Percentiles rank a stretch among this genome's conserved stretches.
Conservation (phyloP, 1,140 invertebrate genomes). For the Liolophura sinensis region DNA sequence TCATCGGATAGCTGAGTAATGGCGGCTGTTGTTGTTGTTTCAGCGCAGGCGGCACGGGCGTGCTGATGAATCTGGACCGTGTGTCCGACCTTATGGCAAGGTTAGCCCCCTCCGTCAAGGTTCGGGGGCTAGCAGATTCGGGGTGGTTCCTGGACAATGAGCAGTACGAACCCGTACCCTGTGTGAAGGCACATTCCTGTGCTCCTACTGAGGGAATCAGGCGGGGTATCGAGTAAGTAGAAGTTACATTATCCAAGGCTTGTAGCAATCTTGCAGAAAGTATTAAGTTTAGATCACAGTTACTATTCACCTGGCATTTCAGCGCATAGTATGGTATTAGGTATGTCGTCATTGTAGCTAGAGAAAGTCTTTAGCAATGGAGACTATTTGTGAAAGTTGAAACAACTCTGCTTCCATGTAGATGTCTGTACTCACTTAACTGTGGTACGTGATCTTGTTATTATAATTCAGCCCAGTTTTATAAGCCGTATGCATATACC, state of each 20-base stretch:
- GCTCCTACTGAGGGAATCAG: constrained; percentile 70
- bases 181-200: constrained; percentile 57
- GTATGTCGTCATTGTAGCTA: too few relatives aligned
- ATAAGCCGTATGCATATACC: too few relatives aligned
- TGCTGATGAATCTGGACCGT: constrained; percentile 86
- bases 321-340: too few relatives aligned
- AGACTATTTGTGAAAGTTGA: too few relatives aligned
- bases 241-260: neutral
- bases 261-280: neutral
- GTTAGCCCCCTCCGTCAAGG: constrained; percentile 66
- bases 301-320: too few relatives aligned
- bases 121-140: constrained; percentile 83
- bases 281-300: too few relatives aligned
- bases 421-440: too few relatives aligned
- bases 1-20: too few relatives aligned
- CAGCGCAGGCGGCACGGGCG: constrained; percentile 89
- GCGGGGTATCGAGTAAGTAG: constrained; percentile 70
- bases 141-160: constrained; percentile 92
- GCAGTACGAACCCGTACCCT: constrained; percentile 64
- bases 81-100: constrained; percentile 69
- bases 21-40: constrained; percentile 17
- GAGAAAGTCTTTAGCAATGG: too few relatives aligned
- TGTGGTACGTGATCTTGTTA: too few relatives aligned
- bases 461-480: too few relatives aligned
- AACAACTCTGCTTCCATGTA: too few relatives aligned